Evolutionary conservation across 2,888 invertebrate species (phyloP).

Genomic region (Hydraecia micacea): DNA sequence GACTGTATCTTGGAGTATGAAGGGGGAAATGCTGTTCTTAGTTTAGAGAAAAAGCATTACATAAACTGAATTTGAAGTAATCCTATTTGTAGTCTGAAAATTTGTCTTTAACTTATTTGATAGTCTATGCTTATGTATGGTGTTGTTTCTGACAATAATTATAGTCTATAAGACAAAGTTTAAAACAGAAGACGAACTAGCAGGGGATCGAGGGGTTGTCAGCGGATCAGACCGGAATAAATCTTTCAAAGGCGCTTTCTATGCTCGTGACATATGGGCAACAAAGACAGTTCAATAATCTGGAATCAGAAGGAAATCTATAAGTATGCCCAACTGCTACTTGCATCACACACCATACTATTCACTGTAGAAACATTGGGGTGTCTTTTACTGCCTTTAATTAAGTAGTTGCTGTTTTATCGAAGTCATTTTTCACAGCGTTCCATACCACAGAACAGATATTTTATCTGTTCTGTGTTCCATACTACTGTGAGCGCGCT

Average conservation of each 20-base stretch:
- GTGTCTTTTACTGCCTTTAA: background rate
- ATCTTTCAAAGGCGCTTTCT: too few relatives aligned
- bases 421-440: background rate
- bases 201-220: too few relatives aligned
- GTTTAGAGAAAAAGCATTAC: background rate
- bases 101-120: background rate
- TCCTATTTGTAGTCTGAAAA: background rate
- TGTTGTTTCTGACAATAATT: background rate
- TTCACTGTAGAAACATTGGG: background rate
- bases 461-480: too few relatives aligned
- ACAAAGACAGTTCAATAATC: background rate
- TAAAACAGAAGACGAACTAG: too few relatives aligned
- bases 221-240: too few relatives aligned
- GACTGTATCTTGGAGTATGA: constrained; percentile 27
- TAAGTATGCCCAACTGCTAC: background rate
- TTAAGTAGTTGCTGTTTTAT: background rate
- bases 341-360: background rate
- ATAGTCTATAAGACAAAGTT: too few relatives aligned
- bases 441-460: background rate
- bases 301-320: background rate
- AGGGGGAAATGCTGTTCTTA: constrained; percentile 11
- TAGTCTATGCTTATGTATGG: background rate
- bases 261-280: too few relatives aligned
- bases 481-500: constrained; percentile 1
- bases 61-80: background rate